Evolutionary conservation across 2,888 invertebrate genomes (phyloP).

Genomic region (Cephus runcator): DNA sequence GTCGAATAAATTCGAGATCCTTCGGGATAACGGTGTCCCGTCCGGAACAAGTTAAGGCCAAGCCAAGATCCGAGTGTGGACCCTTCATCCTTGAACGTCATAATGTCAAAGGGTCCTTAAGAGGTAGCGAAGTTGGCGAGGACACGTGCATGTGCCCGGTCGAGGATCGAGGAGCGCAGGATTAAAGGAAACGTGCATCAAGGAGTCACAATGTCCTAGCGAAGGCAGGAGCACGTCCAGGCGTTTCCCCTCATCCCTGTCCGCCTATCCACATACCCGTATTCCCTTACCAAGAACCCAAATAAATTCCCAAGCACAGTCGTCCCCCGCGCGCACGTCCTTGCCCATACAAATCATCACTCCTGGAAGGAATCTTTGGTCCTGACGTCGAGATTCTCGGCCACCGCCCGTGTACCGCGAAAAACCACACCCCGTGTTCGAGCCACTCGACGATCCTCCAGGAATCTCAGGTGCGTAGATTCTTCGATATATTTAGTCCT

Average conservation of each 20-base stretch:
- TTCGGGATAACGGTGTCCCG: neutral
- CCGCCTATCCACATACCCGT: slow-evolving; percentile 21
- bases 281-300: slow-evolving; percentile 34
- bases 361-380: slow-evolving; percentile 35
- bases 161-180: slow-evolving; percentile 32
- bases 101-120: neutral
- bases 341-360: slow-evolving; percentile 14
- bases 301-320: slow-evolving; percentile 38
- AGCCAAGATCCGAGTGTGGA: neutral
- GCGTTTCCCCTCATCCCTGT: slow-evolving; percentile 48
- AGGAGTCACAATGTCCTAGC: slow-evolving; percentile 58
- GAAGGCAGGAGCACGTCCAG: slow-evolving; percentile 53
- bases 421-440: slow-evolving; percentile 49
- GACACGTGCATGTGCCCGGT: slow-evolving; percentile 34
- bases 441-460: neutral
- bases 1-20: neutral
- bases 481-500: neutral
- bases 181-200: slow-evolving; percentile 30
- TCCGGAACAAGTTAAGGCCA: neutral
- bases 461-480: neutral
- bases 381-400: slow-evolving; percentile 44
- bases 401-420: slow-evolving; percentile 36
- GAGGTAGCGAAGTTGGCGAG: slow-evolving; percentile 25
- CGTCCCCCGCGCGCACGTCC: neutral
- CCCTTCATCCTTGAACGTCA: neutral